Percentiles rank a stretch among this genome's conserved stretches.
phyloP scores from a whole-genome alignment of 2,113 vertebrate genomes.

The Smithornis capensis region DNA sequence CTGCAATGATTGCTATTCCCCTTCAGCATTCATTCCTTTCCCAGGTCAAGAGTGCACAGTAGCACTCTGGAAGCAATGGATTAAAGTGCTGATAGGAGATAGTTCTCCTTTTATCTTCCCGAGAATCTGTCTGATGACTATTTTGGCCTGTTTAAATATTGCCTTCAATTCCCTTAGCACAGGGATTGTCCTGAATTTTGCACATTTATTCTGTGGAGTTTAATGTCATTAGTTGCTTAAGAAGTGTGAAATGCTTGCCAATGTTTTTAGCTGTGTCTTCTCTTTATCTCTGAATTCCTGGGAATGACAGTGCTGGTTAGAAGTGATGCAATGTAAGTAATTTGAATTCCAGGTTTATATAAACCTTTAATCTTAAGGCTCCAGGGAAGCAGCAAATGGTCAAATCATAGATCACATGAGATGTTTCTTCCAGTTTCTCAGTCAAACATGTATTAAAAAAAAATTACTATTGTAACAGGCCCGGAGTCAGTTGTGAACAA shows the following conservation, averaged over 20 bases:
- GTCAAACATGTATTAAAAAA: background rate
- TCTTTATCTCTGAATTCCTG: background rate
- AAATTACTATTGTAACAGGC: background rate
- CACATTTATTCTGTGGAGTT: background rate
- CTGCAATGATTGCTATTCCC: conserved; percentile 26
- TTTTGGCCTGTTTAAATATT: background rate
- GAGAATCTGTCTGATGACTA: background rate
- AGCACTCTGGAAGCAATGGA: conserved; percentile 38
- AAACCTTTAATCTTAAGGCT: background rate
- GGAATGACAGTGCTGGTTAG: background rate
- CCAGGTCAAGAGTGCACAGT: conserved; percentile 45
- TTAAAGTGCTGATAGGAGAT: conserved; percentile 32
- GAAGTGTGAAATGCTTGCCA: background rate
- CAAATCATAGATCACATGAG: accelerated
- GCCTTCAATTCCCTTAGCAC: background rate
- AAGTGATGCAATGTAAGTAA: background rate
- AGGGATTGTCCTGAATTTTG: background rate
- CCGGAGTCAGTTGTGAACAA: background rate
- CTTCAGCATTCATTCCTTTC: conserved; percentile 56
- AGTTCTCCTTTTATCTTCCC: background rate
- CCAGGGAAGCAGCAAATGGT: background rate
- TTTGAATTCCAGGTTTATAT: background rate
- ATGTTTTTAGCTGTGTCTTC: background rate
- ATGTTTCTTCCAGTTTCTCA: background rate
- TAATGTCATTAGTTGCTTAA: background rate